These are phyloP conservation scores for Mechanitis mazaeus DNA, from an alignment of 2,888 invertebrate genomes.

Conservation along the genomic window DNA sequence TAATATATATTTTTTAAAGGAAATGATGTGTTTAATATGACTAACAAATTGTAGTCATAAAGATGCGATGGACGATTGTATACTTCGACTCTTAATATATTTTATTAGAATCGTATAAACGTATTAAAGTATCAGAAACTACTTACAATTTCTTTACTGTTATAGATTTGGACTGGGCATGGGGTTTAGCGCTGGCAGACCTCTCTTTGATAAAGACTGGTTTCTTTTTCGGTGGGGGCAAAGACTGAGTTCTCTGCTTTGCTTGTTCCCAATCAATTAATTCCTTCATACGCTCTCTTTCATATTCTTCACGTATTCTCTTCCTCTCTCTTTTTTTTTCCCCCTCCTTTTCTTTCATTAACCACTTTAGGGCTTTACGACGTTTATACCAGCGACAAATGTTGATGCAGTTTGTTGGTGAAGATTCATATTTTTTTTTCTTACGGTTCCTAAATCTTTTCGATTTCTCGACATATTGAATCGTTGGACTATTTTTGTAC, in stretches of 20 bases:
- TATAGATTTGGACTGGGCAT: conserved; percentile 31
- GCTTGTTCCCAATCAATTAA: conserved; percentile 23
- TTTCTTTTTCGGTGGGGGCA: conserved; percentile 17
- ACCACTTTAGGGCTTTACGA: conserved; percentile 31
- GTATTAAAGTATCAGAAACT: neutral
- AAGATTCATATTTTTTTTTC: conserved; percentile 13
- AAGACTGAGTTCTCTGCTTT: conserved; percentile 10
- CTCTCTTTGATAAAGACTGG: conserved; percentile 24
- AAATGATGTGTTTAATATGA: too few species aligned
- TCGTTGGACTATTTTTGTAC: conserved; percentile 25
- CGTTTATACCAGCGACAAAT: conserved; percentile 37
- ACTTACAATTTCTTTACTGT: conserved; percentile 36
- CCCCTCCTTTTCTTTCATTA: conserved; percentile 23
- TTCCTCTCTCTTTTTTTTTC: conserved; percentile 24
- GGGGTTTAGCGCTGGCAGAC: conserved; percentile 28
- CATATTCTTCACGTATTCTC: conserved; percentile 23
- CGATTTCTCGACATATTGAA: conserved; percentile 22
- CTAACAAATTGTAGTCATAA: too few species aligned
- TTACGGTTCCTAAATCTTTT: conserved; percentile 12
- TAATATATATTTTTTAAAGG: too few species aligned
- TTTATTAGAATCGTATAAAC: neutral
- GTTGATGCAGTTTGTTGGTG: conserved; percentile 3
- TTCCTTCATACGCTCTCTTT: conserved; percentile 24
- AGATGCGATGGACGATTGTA: too few species aligned
- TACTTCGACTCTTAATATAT: too few species aligned